Conservation (phyloP, 2,888 invertebrate genomes). For the Atrina japonica region DNA sequence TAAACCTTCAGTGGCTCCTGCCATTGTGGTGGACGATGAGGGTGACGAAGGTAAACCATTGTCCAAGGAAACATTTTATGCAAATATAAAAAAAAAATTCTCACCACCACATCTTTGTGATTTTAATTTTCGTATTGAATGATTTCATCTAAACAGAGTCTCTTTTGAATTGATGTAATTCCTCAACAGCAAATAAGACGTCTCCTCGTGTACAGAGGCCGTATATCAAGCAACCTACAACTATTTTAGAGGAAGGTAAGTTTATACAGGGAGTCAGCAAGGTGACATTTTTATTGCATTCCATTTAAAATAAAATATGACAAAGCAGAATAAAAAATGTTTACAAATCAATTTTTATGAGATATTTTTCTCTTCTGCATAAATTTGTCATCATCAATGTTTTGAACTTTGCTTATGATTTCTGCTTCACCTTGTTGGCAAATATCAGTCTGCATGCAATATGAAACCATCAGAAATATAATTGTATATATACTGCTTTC, state of each 20-base stretch:
- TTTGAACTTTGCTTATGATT: too few species aligned
- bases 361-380: too few species aligned
- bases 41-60: slow-evolving; percentile 16
- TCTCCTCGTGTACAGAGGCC: slow-evolving; percentile 61
- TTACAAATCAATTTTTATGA: too few species aligned
- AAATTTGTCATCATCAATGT: too few species aligned
- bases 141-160: slow-evolving; percentile 11
- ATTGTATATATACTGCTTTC: too few species aligned
- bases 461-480: too few species aligned
- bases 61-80: background rate
- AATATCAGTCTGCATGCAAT: too few species aligned
- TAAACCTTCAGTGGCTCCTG: slow-evolving; percentile 46
- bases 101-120: background rate
- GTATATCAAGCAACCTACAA: slow-evolving; percentile 69
- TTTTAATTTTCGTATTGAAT: background rate
- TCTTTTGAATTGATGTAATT: slow-evolving; percentile 26
- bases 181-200: slow-evolving; percentile 48
- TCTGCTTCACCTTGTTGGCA: too few species aligned
- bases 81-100: background rate
- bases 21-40: slow-evolving; percentile 63
- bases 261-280: slow-evolving; percentile 36
- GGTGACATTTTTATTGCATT: slow-evolving; percentile 12
- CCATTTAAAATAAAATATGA: too few species aligned
- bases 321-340: too few species aligned
- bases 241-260: slow-evolving; percentile 73